These are phyloP conservation scores for Arctocebus calabarensis DNA, from an alignment of 2,797 vertebrate species.

Conservation along the genomic window DNA sequence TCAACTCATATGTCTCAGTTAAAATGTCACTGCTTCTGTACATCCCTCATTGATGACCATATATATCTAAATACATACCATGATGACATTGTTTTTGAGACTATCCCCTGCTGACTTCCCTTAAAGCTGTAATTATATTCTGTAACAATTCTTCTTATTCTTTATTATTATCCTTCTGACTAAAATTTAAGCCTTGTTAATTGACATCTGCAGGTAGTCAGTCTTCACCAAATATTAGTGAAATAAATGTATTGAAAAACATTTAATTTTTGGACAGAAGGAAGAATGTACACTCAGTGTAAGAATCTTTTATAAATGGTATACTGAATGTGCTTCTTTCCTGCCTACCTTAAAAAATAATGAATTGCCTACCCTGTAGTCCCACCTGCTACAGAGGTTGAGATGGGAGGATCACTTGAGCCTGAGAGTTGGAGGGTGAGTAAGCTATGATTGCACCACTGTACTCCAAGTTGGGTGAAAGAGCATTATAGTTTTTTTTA, in stretches of 20 bases:
- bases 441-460: background rate
- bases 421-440: background rate
- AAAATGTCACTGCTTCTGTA: background rate
- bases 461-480: background rate
- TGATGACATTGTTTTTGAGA: background rate
- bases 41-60: background rate
- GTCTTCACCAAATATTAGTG: background rate
- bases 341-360: background rate
- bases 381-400: too few relatives aligned
- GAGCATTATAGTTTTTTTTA: background rate
- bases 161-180: background rate
- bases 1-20: background rate
- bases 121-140: background rate
- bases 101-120: background rate
- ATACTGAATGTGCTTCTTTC: background rate
- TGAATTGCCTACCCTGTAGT: background rate
- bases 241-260: slow-evolving; percentile 21
- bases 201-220: background rate
- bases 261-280: background rate
- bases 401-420: background rate
- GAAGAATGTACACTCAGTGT: background rate
- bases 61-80: background rate
- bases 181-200: background rate
- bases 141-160: background rate
- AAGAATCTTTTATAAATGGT: slow-evolving; percentile 23